phyloP scores from a whole-genome alignment of 2,113 vertebrate species.

The Lepisosteus osseus region DNA sequence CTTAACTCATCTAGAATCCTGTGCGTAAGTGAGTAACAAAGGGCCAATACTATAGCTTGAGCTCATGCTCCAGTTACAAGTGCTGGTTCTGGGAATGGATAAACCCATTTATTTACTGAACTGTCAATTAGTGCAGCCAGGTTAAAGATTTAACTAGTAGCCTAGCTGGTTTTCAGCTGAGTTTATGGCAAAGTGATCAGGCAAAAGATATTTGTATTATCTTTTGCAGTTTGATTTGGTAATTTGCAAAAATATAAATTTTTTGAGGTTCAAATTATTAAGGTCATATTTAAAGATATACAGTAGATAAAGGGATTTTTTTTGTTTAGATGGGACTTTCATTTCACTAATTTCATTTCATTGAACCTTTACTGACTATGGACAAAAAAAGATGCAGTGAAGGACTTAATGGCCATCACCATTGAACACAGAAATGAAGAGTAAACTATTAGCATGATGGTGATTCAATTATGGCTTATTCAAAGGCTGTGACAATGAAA shows the following conservation, averaged over 20 bases:
- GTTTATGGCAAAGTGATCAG: conserved; percentile 9
- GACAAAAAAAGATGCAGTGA: no score
- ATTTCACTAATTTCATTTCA: no score
- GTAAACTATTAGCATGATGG: background rate
- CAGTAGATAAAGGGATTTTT: no score
- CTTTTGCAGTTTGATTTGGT: no score
- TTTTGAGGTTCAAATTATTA: no score
- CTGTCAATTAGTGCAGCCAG: conserved; percentile 27
- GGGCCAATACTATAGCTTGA: conserved; percentile 25
- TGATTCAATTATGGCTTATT: background rate
- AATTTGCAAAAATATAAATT: no score
- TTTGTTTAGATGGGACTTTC: no score
- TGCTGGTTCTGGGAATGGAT: conserved; percentile 29
- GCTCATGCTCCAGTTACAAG: conserved; percentile 26
- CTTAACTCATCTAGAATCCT: no score
- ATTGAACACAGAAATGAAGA: background rate
- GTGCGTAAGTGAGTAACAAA: conserved; percentile 7
- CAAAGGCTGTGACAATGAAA: conserved; percentile 1
- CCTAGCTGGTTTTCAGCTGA: conserved; percentile 10
- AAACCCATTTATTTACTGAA: conserved; percentile 28
- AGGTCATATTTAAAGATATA: no score
- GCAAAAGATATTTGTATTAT: no score
- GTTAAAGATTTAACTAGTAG: conserved; percentile 22
- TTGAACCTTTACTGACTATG: no score
- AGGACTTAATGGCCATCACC: background rate